Percentiles rank a stretch among this genome's conserved stretches.
Conservation (phyloP, 2,113 vertebrate genomes). For the Anhinga rufa region DNA sequence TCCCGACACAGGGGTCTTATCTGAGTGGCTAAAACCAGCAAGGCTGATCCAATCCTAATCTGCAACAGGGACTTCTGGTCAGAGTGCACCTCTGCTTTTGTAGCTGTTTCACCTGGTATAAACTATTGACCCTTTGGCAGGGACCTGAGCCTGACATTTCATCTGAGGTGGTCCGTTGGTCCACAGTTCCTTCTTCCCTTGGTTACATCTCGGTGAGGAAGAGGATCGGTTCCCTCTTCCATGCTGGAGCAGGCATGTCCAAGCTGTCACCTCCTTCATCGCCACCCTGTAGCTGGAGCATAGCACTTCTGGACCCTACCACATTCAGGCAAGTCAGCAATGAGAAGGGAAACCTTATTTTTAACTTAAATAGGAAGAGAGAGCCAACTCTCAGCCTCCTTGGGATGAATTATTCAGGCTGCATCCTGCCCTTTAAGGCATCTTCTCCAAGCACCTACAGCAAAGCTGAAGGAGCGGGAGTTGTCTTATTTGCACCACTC, state of each 20-base stretch:
- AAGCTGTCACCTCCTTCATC: neutral
- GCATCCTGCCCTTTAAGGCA: neutral
- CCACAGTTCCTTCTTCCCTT: neutral
- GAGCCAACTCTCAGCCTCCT: neutral
- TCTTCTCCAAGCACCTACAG: neutral
- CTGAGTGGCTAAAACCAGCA: neutral
- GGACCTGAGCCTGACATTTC: neutral
- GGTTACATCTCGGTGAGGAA: neutral
- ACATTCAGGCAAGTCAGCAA: accelerated
- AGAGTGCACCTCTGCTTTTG: neutral
- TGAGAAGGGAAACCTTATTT: neutral
- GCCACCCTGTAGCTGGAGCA: accelerated
- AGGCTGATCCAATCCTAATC: too few relatives aligned
- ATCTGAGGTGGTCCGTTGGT: accelerated
- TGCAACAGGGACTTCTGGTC: neutral
- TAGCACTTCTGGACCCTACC: neutral
- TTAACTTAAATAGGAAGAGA: neutral
- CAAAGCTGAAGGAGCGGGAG: accelerated
- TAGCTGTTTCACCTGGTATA: neutral
- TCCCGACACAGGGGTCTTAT: neutral
- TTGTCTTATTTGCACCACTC: neutral
- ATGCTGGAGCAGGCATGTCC: neutral
- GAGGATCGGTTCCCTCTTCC: neutral
- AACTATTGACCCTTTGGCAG: neutral
- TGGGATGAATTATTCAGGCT: neutral